Evolutionary conservation across 1,140 invertebrate species (phyloP), one percentile per base, ranked within the genome.

Genomic region (Drosophila yakuba): DNA sequence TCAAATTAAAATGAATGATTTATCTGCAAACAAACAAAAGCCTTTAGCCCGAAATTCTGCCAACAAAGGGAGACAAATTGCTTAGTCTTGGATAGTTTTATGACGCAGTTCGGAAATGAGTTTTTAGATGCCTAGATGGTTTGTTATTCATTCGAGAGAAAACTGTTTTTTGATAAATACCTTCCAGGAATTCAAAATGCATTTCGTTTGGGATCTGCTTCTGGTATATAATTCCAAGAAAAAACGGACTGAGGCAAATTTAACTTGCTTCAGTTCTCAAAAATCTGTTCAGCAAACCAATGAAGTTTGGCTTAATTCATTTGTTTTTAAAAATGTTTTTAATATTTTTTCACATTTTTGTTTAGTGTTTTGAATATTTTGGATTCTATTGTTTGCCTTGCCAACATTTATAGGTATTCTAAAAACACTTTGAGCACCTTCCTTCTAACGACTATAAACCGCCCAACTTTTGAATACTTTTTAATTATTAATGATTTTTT

Each of bases 1-100:
- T 69, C 64, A 71, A 71, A 71, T 71, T 71, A 71, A 71, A 71
- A 71, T 71, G 35, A 64, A 71, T 57, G 67, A 71, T 71, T 71
- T 71, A 71, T 71, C 44, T 20, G 64, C 23, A 41, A 71, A 43
- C 67, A 71, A 71, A 71, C 67, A 38, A 25, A 41, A 41, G 43
- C 67, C 64, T 71, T 38, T 57, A 69, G 48, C 51, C 50, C 50
- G 11, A 71, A 69, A 28, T 69, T n/a, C 44, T 20, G 35, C 48
- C 57, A 25, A 36, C 36, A 68, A 35, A 15, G 10, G 23, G 10
- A 7, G 17, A 17, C 43, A 25, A 35, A 57, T 25, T 10, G 12
- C 1, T 8, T 0, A 12, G 2, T 32, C n/a, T 28, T 2, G 7
- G 44, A 60, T 61, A 52, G 67, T 73, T 72, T 15, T 54, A 45